phyloP scores from a whole-genome alignment of 2,113 vertebrate genomes.

The Dicrurus megarhynchus region DNA sequence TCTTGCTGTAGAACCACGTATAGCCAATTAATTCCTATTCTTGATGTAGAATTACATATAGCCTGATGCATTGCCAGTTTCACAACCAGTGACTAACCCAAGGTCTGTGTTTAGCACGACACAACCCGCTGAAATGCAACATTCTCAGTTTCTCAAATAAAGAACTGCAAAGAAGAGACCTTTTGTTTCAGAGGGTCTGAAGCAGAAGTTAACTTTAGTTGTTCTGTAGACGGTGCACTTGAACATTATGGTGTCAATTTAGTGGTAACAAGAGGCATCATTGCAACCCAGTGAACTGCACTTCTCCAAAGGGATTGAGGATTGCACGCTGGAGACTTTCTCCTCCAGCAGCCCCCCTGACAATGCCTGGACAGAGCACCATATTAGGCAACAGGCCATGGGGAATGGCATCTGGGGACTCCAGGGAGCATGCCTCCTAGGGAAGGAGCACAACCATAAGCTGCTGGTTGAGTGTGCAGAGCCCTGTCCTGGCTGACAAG shows the following conservation, averaged over 20 bases:
- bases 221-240: neutral
- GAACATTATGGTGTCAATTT: neutral
- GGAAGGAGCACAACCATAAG: neutral
- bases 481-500: conserved; percentile 35
- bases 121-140: neutral
- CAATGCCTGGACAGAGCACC: neutral
- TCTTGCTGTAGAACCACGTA: neutral
- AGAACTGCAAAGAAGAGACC: neutral
- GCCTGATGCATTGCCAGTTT: neutral
- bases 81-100: neutral
- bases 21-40: neutral
- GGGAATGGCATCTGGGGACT: conserved; percentile 54
- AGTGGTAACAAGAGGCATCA: neutral
- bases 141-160: neutral
- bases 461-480: neutral
- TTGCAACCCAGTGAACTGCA: neutral
- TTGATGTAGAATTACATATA: neutral
- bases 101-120: neutral
- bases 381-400: conserved; percentile 28
- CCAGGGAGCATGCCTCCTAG: neutral
- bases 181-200: neutral
- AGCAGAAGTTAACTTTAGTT: neutral
- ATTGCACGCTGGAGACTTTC: neutral
- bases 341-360: neutral
- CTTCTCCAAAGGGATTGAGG: neutral